Percentiles rank a stretch among this genome's conserved stretches.
These are phyloP conservation scores for Dendronephthya gigantea DNA, from an alignment of 64 coral and sea anemone genomes.

Conservation along the genomic window DNA sequence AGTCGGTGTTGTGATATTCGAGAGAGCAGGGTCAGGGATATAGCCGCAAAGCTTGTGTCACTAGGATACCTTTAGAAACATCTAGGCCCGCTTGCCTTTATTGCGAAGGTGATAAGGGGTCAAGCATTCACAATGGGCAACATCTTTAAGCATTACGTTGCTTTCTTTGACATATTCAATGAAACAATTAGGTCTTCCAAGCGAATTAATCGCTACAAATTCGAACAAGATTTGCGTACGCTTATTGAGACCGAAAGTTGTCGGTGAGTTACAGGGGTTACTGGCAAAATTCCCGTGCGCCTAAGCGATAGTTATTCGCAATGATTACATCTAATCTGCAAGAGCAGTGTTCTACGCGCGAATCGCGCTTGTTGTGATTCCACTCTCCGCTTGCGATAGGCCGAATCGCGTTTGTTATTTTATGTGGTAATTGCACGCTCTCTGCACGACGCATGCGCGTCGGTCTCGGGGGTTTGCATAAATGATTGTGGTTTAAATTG, in stretches of 20 bases:
- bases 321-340: not conserved
- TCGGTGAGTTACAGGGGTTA: not conserved
- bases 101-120: not conserved
- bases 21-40: not conserved
- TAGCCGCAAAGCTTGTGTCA: not conserved
- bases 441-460: not conserved
- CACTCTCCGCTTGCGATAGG: not conserved
- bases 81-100: not conserved
- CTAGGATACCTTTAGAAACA: not conserved
- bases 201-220: not conserved
- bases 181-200: not conserved
- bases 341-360: not conserved
- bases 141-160: not conserved
- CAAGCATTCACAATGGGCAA: not conserved
- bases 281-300: not conserved
- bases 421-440: not conserved
- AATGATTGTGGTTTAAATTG: conserved; percentile 13
- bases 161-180: not conserved
- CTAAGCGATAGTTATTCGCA: not conserved
- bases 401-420: not conserved
- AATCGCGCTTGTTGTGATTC: not conserved
- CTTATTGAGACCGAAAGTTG: not conserved
- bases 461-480: not conserved
- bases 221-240: not conserved
- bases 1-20: not conserved